Evolutionary conservation across 2,113 vertebrate genomes (phyloP).

Genomic region (Lagopus leucura): DNA sequence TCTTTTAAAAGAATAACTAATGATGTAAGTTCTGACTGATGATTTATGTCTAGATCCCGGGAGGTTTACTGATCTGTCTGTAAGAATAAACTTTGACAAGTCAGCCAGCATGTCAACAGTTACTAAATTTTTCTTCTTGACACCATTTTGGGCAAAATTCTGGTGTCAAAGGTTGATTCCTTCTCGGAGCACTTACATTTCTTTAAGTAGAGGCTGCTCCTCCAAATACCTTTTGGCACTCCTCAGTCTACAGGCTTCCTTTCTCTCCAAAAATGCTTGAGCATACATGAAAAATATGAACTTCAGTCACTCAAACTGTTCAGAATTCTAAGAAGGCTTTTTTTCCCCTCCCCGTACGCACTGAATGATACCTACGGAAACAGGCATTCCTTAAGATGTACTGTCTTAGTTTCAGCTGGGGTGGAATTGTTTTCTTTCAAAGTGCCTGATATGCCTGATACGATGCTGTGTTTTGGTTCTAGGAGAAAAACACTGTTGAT

Average conservation of each 20-base stretch:
- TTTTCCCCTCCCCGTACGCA: neutral
- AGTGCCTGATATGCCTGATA: no score
- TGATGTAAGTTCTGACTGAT: conserved; percentile 40
- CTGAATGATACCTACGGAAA: neutral
- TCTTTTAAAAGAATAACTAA: conserved; percentile 50
- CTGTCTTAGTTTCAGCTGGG: no score
- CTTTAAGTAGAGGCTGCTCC: neutral
- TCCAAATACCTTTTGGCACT: neutral
- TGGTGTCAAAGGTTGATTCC: neutral
- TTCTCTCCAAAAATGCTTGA: neutral
- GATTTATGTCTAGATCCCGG: conserved; percentile 21
- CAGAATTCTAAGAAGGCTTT: neutral
- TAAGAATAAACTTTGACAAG: conserved; percentile 42
- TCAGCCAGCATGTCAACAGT: neutral
- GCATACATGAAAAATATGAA: neutral
- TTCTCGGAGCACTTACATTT: neutral
- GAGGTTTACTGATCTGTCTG: neutral
- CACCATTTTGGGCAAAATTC: conserved; percentile 17
- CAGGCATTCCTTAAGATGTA: neutral
- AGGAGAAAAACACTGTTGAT: no score
- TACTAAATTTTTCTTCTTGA: conserved; percentile 6
- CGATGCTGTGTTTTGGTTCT: no score
- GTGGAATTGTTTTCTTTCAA: no score
- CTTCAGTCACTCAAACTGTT: neutral
- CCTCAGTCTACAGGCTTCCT: neutral